Percentiles rank a stretch among this genome's conserved stretches.
Conservation (phyloP, 2,888 invertebrate genomes). For the Homarus gammarus region DNA sequence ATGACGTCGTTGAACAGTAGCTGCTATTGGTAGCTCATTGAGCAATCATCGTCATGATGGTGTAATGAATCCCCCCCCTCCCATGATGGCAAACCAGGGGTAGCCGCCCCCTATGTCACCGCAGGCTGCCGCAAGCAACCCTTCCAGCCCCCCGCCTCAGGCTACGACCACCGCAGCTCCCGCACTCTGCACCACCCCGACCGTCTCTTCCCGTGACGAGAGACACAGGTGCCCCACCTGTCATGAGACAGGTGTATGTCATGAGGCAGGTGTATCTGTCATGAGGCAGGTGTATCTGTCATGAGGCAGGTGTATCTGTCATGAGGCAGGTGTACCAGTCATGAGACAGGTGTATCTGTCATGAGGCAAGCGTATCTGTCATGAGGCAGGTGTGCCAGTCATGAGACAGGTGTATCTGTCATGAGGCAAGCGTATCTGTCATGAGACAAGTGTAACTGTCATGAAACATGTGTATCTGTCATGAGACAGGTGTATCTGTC, state of each 20-base stretch:
- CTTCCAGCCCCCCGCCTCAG: background rate
- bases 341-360: background rate
- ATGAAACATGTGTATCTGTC: background rate
- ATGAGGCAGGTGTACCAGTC: background rate
- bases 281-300: too few relatives aligned
- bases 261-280: too few relatives aligned
- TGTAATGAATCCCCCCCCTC: constrained; percentile 52
- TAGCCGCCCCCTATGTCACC: background rate
- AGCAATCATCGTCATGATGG: constrained; percentile 62
- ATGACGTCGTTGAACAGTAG: constrained; percentile 54
- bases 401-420: background rate
- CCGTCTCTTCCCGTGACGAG: background rate
- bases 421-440: background rate
- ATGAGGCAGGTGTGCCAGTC: background rate
- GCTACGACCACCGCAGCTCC: background rate
- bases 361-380: background rate
- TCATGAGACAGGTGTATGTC: background rate
- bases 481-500: background rate
- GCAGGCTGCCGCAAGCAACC: background rate
- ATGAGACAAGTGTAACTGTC: background rate
- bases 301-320: background rate
- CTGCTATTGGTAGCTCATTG: constrained; percentile 66
- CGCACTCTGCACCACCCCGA: background rate
- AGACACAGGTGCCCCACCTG: background rate
- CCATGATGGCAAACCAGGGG: constrained; percentile 25